A percentile compares a stretch with the other conserved stretches of the same genome.
Conservation (phyloP, 2,797 vertebrate genomes). For the Anniella stebbinsi region DNA sequence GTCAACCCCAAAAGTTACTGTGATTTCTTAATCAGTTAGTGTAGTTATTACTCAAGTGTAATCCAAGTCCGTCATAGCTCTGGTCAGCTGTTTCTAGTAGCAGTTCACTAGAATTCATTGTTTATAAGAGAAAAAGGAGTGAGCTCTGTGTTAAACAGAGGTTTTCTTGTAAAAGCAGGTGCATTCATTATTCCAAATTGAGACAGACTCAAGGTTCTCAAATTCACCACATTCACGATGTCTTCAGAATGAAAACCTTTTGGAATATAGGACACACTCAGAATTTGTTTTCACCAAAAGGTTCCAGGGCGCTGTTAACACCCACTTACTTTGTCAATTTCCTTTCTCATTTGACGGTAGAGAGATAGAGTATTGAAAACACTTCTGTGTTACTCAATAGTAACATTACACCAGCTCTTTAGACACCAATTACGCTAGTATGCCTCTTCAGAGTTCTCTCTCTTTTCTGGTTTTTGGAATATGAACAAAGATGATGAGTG, state of each 20-base stretch:
- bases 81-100: constrained; percentile 54
- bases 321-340: constrained; percentile 57
- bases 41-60: constrained; percentile 37
- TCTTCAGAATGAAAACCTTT: constrained; percentile 62
- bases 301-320: constrained; percentile 70
- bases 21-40: constrained; percentile 29
- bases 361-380: constrained; percentile 50
- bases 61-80: constrained; percentile 54
- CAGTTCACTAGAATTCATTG: constrained; percentile 40
- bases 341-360: constrained; percentile 32
- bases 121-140: constrained; percentile 59
- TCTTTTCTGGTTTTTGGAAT: constrained; percentile 60
- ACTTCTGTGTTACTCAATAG: constrained; percentile 57
- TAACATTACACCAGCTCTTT: constrained; percentile 42
- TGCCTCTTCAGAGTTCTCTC: constrained; percentile 48
- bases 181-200: constrained; percentile 57
- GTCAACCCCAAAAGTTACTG: constrained; percentile 55
- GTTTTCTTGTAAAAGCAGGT: constrained; percentile 62
- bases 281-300: constrained; percentile 58
- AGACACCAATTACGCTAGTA: constrained; percentile 44
- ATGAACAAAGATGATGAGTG: constrained; percentile 52
- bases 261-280: constrained; percentile 44
- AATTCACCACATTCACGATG: constrained; percentile 66
- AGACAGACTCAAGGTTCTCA: constrained; percentile 67
- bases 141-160: constrained; percentile 67